Evolutionary conservation across 2,797 vertebrate genomes (phyloP), one percentile per base, ranked within the genome.

Genomic region (Scarus forsteni): DNA sequence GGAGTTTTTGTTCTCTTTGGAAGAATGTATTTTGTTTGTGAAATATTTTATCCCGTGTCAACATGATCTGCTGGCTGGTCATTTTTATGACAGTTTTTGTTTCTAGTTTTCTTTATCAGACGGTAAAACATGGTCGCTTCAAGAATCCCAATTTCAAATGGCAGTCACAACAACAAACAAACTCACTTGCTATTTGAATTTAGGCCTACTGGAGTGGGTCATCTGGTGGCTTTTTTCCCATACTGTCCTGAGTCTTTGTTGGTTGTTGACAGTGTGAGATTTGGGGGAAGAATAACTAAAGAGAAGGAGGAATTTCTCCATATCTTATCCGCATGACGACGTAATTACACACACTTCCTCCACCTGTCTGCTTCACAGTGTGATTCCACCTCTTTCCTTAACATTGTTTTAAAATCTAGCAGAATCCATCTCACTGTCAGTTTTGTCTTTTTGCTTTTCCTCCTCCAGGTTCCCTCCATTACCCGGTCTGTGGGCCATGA

Each of bases 391-490:
- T 40, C 14, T 67, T 78, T 53, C 40, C 72, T 72, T 59, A 15
- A 18, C 59, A 49, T 77, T 78, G 51, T 75, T 27, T 83, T 66
- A 50, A 79, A 75, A 85, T 74, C 84, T 35, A 52, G 60, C 73
- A 75, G 75, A 72, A 83, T 89, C 72, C 72, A 27, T 69, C 57
- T 75, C 67, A 27, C 66, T 73, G 72, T 88, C 64, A 72, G 84
- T 56, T 49, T 62, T 76, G 59, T 74, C 64, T 62, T 66, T 54
- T 66, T 51, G 42, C 65, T 59, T 77, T 61, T 61, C 78, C 59
- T 79, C 60, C 84, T 77, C 19, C 90, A 95, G 95, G 92, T 95
- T 85, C 94, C 95, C 62, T 95, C 94, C 79, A 94, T 95, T 82
- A 93, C 90, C 68, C 91, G 94, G 55, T 94, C 94, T 4, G 91